Percentiles rank a stretch among this genome's conserved stretches.
These are phyloP conservation scores for Sinelater perroti DNA, from an alignment of 2,888 invertebrate species.

Conservation along the genomic window DNA sequence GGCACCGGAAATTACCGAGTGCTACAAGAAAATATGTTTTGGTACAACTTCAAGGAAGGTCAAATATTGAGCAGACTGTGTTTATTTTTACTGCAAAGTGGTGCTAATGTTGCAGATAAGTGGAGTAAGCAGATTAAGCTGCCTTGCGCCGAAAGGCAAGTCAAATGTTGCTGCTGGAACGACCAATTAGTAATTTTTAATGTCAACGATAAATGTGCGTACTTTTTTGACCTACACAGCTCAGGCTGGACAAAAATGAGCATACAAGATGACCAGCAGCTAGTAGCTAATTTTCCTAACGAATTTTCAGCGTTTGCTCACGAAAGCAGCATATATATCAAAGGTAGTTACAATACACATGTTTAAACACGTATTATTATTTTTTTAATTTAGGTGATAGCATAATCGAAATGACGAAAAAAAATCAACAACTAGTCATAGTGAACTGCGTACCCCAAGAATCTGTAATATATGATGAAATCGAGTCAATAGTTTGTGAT, in stretches of 20 bases:
- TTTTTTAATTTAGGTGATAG: constrained; percentile 45
- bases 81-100: background rate
- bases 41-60: constrained; percentile 53
- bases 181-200: constrained; percentile 50
- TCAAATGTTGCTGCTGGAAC: constrained; percentile 52
- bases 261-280: constrained; percentile 38
- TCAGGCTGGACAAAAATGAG: constrained; percentile 43
- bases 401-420: constrained; percentile 44
- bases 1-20: constrained; percentile 54
- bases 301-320: constrained; percentile 49
- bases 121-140: constrained; percentile 50
- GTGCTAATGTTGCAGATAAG: constrained; percentile 41
- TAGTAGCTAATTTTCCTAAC: constrained; percentile 38
- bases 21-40: constrained; percentile 54
- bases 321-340: constrained; percentile 49
- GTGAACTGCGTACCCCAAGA: constrained; percentile 30
- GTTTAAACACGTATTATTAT: background rate
- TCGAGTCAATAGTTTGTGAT: constrained; percentile 47
- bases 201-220: constrained; percentile 47
- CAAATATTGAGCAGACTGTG: constrained; percentile 3
- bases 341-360: constrained; percentile 46
- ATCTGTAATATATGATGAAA: constrained; percentile 37
- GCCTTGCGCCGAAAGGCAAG: constrained; percentile 47
- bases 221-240: constrained; percentile 45
- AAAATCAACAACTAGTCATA: constrained; percentile 37